Base-by-base conservation (phyloP, 2,113 vertebrate genomes). In the Gulo gulo region DNA sequence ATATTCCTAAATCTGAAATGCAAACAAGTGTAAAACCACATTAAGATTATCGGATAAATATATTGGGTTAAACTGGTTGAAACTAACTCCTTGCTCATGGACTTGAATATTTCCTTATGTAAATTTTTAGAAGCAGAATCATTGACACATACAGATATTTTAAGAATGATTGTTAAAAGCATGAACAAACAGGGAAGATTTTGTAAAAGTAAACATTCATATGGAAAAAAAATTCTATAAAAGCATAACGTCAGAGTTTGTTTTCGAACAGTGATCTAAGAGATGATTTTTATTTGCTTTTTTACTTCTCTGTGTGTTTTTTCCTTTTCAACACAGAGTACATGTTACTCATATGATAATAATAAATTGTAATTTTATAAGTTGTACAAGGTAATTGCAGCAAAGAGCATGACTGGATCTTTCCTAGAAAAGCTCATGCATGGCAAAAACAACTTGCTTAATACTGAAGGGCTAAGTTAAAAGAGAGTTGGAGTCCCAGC, bases 61-160 rank as follows among this genome's bases (percentile, higher is more conserved):
- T 76, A 8, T 78, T 87, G 50, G 59, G 34, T 71, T 79, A 57
- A 88, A 63, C 34, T 73, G 12, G 18, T 57, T 63, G 16, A 76
- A 63, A 21, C 42, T 71, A 69, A 83, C 57, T 91, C 57, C 83
- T 94, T 88, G 45, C 8, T 36, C 52, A 45, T 7, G 69, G 29
- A 26, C 92, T 88, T 88, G 83, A 88, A 34, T 88, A 67, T 91
- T 88, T 88, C 52, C 15, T 57, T 57, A 63, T 36, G 23, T 52
- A 87, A 87, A 84, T 88, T 84, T 10, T 91, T 84, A 45, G 34
- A 91, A 88, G n/a, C 69, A 82, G n/a, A 88, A 88, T 84, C 59
- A 36, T 57, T 78, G 50, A 88, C 42, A 78, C 10, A 63, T 55
- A 91, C 52, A 81, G 59, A 78, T 50, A 7, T 86, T 91, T 21